Percentiles rank a stretch among this genome's conserved stretches.
Conservation (phyloP, 2,888 invertebrate genomes). For the Entomobrya multifasciata region DNA sequence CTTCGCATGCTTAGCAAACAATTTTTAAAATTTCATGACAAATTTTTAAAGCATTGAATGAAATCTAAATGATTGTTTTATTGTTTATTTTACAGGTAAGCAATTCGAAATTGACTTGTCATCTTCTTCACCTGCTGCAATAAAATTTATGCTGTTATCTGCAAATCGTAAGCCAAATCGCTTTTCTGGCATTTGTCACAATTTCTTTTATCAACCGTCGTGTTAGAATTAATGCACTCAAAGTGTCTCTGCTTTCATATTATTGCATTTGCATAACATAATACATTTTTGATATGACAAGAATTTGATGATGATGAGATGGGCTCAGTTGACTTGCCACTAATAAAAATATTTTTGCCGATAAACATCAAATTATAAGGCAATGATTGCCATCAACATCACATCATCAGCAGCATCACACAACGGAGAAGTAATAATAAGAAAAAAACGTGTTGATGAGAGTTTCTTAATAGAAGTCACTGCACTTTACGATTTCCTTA, state of each 20-base stretch:
- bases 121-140: not conserved
- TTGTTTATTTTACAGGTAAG: slow-evolving; percentile 64
- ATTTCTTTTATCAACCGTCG: not conserved
- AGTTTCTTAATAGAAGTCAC: slow-evolving; percentile 56
- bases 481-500: slow-evolving; percentile 47
- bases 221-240: not conserved
- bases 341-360: slow-evolving; percentile 24
- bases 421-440: slow-evolving; percentile 31
- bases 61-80: slow-evolving; percentile 25
- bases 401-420: not conserved
- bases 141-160: not conserved
- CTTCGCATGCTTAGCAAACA: not conserved
- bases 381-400: not conserved
- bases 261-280: not conserved
- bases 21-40: not conserved
- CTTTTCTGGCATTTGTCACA: not conserved
- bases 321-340: slow-evolving; percentile 8
- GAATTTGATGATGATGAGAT: slow-evolving; percentile 3
- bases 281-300: not conserved
- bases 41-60: no score
- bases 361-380: slow-evolving; percentile 28
- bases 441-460: slow-evolving; percentile 56
- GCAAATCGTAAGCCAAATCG: slow-evolving; percentile 46
- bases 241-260: not conserved
- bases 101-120: slow-evolving; percentile 12